These are phyloP conservation scores for Smithornis capensis DNA, from an alignment of 2,113 vertebrate genomes.

Conservation along the genomic window DNA sequence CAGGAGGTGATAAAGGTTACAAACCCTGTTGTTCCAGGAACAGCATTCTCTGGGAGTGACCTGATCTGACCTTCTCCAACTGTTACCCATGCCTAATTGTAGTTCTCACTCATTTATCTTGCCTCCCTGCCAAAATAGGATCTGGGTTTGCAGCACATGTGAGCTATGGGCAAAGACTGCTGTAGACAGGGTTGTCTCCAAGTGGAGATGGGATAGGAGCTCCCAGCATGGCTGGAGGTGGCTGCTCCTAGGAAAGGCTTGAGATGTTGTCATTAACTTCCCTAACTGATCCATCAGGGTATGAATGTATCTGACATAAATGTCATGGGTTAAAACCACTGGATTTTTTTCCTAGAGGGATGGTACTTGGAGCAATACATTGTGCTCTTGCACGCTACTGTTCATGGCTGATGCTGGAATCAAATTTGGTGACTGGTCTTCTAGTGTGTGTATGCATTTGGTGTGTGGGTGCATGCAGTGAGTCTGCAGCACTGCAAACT, in stretches of 20 bases:
- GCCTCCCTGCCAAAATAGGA: neutral
- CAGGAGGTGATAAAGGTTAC: neutral
- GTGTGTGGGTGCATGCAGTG: neutral
- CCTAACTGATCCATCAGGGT: neutral
- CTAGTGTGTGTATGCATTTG: accelerated
- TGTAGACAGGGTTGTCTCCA: neutral
- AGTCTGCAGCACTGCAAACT: neutral
- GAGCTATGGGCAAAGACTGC: neutral
- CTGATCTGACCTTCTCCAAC: neutral
- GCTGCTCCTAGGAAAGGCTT: neutral
- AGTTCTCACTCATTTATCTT: neutral
- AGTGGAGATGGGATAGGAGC: neutral
- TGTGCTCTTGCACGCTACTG: neutral
- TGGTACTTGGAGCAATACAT: accelerated
- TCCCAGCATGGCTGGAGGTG: neutral
- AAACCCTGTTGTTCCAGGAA: neutral
- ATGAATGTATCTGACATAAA: neutral
- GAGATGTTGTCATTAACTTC: neutral
- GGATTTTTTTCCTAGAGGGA: neutral
- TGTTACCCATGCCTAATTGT: neutral
- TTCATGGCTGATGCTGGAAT: neutral
- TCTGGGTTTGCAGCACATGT: neutral
- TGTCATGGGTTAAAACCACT: neutral
- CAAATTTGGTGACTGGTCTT: neutral
- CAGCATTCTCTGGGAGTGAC: neutral